These are phyloP conservation scores for Pollenia labialis DNA, from an alignment of 2,888 invertebrate species.

Conservation along the genomic window DNA sequence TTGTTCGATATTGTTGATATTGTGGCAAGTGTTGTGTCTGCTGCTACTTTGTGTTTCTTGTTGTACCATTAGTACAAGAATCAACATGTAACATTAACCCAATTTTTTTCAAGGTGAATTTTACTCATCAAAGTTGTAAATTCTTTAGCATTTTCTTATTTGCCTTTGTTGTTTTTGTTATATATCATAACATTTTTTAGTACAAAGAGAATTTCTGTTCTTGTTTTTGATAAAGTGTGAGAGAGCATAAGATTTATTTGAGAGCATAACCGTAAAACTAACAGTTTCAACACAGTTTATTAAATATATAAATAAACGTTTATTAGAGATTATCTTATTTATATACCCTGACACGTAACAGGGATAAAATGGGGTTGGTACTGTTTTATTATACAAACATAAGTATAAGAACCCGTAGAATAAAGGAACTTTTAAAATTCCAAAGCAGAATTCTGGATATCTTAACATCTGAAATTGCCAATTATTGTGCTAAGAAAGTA, in stretches of 20 bases:
- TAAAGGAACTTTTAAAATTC: too few species aligned
- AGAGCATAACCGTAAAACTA: constrained; percentile 11
- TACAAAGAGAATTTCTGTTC: constrained; percentile 6
- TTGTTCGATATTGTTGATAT: neutral
- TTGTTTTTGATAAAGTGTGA: neutral
- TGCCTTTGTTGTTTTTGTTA: constrained; percentile 11
- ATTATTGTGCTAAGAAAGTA: too few species aligned
- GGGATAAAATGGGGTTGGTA: neutral
- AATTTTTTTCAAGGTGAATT: constrained; percentile 73
- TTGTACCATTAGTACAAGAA: constrained; percentile 57
- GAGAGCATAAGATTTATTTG: neutral
- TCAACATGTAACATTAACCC: constrained; percentile 73
- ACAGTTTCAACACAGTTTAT: constrained; percentile 10
- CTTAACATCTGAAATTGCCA: too few species aligned
- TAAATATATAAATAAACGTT: neutral
- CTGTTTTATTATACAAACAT: neutral
- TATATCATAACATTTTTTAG: constrained; percentile 36
- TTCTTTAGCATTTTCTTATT: neutral
- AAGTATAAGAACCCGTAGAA: too few species aligned
- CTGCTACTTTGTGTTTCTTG: constrained; percentile 9
- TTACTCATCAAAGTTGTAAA: constrained; percentile 63
- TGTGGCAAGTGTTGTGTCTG: constrained; percentile 1
- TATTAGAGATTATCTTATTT: constrained; percentile 2
- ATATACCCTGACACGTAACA: neutral
- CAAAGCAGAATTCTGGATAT: too few species aligned